Base-by-base conservation (phyloP, 2,797 vertebrate genomes). In the Myripristis murdjan region DNA sequence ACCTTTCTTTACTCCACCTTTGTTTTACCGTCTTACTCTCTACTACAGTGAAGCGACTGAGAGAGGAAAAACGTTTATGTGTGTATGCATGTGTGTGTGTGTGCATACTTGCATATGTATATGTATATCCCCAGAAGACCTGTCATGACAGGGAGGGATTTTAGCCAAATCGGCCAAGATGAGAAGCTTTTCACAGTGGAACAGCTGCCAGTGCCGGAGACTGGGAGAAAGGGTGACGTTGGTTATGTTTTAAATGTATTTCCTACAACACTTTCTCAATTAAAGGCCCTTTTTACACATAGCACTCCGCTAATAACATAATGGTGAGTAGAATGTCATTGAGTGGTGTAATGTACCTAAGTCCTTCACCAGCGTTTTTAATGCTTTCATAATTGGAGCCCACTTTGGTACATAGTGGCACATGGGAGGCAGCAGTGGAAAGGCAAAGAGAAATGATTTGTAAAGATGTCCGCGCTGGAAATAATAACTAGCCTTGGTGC, bases 331-430 rank as follows among this genome's bases (percentile, higher is more conserved):
- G 91, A 93, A 95, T 94, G 94, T 94, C 94, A 94, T 90, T 91
- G 92, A 94, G 92, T 92, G 90, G 92, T 95, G 95, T 95, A 94
- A 95, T 93, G 92, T 93, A 95, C 89, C 94, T 95, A 95, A 95
- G 93, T 92, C 93, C 85, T 91, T 89, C 86, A 85, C 79, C 84
- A 82, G 86, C 81, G 87, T 91, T 91, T 95, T 94, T 94, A 95
- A 95, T 95, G 95, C 91, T 89, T 92, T 92, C 90, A 93, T 95
- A 95, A 95, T 95, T 94, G 93, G 90, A 93, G 90, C 84, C 93
- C 93, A 94, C 94, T 95, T 93, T 95, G 87, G 87, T 90, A 88
- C 87, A 86, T 82, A 70, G 84, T 85, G 87, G 85, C 79, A 91
- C 84, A 88, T 68, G 56, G 75, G 77, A 91, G 83, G 61, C 82